Evolutionary conservation across 2,888 invertebrate genomes (phyloP).

Genomic region (Elysia crispata): DNA sequence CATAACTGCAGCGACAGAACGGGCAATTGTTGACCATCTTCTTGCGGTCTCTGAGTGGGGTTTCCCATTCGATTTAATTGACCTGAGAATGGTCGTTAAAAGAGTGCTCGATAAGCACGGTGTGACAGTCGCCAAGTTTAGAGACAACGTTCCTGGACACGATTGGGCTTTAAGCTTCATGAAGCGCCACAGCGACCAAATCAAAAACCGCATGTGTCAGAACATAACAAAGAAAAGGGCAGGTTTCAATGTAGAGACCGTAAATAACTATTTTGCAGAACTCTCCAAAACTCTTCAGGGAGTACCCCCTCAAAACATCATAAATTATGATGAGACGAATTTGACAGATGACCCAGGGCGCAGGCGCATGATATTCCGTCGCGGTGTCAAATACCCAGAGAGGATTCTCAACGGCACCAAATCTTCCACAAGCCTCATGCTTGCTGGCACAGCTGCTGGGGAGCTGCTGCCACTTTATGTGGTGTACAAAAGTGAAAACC

Average conservation of each 20-base stretch:
- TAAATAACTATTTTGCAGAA: constrained; percentile 34
- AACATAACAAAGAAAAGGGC: constrained; percentile 38
- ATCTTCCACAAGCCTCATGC: constrained; percentile 72
- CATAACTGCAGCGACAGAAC: constrained; percentile 19
- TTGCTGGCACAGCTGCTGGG: constrained; percentile 75
- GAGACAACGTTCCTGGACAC: constrained; percentile 18
- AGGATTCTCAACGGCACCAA: constrained; percentile 73
- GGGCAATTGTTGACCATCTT: constrained; percentile 26
- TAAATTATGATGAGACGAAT: constrained; percentile 76
- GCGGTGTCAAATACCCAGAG: constrained; percentile 65
- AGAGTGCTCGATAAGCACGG: background rate
- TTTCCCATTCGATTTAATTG: constrained; percentile 34
- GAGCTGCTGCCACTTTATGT: constrained; percentile 66
- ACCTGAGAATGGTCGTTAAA: constrained; percentile 37
- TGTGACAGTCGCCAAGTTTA: background rate
- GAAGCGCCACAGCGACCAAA: constrained; percentile 15
- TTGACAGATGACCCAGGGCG: constrained; percentile 70
- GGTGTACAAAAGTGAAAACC: constrained; percentile 69
- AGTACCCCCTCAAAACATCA: constrained; percentile 58
- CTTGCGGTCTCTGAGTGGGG: constrained; percentile 40
- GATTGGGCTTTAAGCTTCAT: constrained; percentile 19
- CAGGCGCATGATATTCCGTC: constrained; percentile 48
- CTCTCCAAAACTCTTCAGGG: constrained; percentile 27
- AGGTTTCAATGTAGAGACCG: background rate
- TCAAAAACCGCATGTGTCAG: constrained; percentile 10